Base-by-base conservation (phyloP, 2,113 vertebrate species). In the Neolamprologus fasciatus region DNA sequence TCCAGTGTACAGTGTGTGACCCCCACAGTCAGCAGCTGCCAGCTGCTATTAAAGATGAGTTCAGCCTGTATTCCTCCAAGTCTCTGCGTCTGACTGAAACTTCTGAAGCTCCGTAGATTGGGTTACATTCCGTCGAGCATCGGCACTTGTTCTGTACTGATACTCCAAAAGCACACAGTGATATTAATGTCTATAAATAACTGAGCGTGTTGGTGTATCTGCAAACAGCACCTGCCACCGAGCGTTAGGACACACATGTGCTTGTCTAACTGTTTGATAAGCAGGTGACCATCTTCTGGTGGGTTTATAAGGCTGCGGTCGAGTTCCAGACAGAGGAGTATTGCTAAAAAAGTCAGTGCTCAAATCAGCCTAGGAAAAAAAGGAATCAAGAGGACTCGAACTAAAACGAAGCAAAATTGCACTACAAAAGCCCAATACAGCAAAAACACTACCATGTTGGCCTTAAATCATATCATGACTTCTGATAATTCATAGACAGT, bases 111-210 rank as follows among this genome's bases (percentile, higher is more conserved):
- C 87, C 21, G 58, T 17, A 58, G 87, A 87, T 84, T 87, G 61
- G 9, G 66, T 93, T 88, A 91, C 87, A 92, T 93, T 88, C 90
- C 88, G 21, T 68, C 68, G 71, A 87, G 83, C 82, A 78, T 83
- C 33, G 71, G 68, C 80, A 35, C 83, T 80, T 73, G 82, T 37
- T 87, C 85, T 6, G 82, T 90, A 87, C 81, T 53, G 55, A 92
- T 91, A 89, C 80, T 91, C 92, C 93, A 88, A 91, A 89, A 93
- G 84, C 84, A 73, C 90, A 93, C 93, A 85, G 89, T 92, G 91
- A 91, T 87, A 82, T 84, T 85, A 90, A 82, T n/a, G 88, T 91
- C 89, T 88, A 88, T 61, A 84, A 88, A 93, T 89, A 91, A 87
- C 89, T 54, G 82, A 89, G 83, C 81, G 83, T 83, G 87, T 33